Evolutionary conservation across 2,113 vertebrate species (phyloP).

Genomic region (Aix galericulata): DNA sequence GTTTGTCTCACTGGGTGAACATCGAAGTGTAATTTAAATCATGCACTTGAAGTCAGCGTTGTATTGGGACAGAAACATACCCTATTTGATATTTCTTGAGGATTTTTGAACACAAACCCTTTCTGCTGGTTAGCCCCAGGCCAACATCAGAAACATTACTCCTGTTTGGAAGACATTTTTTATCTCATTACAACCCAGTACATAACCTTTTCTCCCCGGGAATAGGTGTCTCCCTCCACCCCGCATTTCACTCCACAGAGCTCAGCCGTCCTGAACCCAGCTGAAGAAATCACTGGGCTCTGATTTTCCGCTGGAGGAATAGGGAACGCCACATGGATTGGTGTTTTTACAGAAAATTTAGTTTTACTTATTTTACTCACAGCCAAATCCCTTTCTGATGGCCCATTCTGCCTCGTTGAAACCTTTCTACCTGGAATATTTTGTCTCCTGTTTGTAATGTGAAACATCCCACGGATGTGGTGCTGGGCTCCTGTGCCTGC

Average conservation of each 20-base stretch:
- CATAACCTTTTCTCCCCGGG: too few species aligned
- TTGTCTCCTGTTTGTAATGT: fast-evolving
- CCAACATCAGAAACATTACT: not conserved
- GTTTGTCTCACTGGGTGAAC: not conserved
- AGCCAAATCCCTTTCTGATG: not conserved
- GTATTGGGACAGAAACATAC: not conserved
- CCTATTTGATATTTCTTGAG: not conserved
- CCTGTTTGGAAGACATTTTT: not conserved
- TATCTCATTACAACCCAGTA: fast-evolving
- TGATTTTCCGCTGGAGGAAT: not conserved
- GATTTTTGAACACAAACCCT: not conserved
- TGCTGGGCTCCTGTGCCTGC: not conserved
- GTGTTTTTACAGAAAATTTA: not conserved
- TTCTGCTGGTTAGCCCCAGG: not conserved
- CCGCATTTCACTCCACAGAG: not conserved
- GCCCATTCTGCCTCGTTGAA: not conserved
- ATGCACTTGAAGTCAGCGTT: not conserved
- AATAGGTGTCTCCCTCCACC: not conserved
- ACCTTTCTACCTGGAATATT: not conserved
- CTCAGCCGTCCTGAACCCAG: not conserved
- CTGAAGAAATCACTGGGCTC: not conserved
- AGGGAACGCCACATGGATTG: not conserved
- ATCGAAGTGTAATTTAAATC: not conserved
- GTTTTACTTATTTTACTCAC: not conserved
- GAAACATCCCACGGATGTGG: not conserved